Evolutionary conservation across 2,888 invertebrate species (phyloP).

Genomic region (Pristionchus entomophagus): DNA sequence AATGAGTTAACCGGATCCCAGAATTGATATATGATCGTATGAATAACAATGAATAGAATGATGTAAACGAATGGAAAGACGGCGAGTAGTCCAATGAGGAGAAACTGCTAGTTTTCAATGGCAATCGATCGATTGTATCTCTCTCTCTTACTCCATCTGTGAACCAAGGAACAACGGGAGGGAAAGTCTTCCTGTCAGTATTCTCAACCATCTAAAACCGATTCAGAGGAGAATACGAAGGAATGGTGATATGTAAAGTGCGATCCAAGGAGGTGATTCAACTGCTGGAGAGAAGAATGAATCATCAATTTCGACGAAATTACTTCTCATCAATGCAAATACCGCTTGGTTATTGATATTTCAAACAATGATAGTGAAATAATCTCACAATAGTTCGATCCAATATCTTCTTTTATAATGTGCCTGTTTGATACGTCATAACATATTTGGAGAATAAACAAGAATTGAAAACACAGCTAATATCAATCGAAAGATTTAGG

Average conservation of each 20-base stretch:
- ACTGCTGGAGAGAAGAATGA: background rate
- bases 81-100: background rate
- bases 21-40: background rate
- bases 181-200: background rate
- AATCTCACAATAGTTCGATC: too few species aligned
- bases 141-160: background rate
- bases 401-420: too few species aligned
- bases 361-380: too few species aligned
- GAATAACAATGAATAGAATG: background rate
- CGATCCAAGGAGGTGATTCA: background rate
- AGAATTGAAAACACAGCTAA: too few species aligned
- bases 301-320: background rate
- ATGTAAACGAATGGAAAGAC: background rate
- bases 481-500: too few species aligned
- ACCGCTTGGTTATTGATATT: too few species aligned
- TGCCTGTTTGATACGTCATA: too few species aligned
- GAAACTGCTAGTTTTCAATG: background rate
- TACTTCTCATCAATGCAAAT: too few species aligned
- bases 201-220: background rate
- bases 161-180: background rate
- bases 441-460: too few species aligned
- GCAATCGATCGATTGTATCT: background rate
- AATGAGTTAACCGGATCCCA: background rate
- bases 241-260: background rate
- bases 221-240: background rate